Percentiles rank a stretch among this genome's conserved stretches.
These are phyloP conservation scores for Motacilla tschutschensis DNA, from an alignment of 2,113 vertebrate species.

Conservation along the genomic window DNA sequence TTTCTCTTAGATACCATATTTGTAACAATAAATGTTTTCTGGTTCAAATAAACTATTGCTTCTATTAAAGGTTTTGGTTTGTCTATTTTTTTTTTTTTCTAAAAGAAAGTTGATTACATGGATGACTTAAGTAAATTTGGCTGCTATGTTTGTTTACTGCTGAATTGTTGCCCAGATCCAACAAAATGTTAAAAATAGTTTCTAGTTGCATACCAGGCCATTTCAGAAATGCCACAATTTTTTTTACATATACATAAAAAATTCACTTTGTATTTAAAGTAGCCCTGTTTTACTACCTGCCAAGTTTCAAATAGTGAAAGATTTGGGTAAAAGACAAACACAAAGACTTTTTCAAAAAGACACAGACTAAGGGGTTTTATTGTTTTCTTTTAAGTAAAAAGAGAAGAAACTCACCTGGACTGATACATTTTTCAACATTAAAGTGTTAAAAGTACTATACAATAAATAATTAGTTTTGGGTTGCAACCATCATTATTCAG, in stretches of 20 bases:
- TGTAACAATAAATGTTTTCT: constrained; percentile 48
- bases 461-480: background rate
- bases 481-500: background rate
- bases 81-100: background rate
- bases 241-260: background rate
- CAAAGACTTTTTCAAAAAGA: background rate
- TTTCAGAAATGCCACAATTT: background rate
- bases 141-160: background rate
- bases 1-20: constrained; percentile 50
- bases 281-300: background rate
- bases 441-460: background rate
- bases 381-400: background rate
- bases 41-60: constrained; percentile 25
- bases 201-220: background rate
- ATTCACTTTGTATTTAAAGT: background rate
- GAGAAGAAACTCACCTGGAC: background rate
- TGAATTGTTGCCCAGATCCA: background rate
- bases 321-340: background rate
- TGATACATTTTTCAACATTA: background rate
- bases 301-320: background rate
- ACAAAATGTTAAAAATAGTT: background rate
- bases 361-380: accelerated
- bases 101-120: background rate
- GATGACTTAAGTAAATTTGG: background rate
- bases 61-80: background rate